Conservation (phyloP, 2,113 vertebrate species). For the Meriones unguiculatus region DNA sequence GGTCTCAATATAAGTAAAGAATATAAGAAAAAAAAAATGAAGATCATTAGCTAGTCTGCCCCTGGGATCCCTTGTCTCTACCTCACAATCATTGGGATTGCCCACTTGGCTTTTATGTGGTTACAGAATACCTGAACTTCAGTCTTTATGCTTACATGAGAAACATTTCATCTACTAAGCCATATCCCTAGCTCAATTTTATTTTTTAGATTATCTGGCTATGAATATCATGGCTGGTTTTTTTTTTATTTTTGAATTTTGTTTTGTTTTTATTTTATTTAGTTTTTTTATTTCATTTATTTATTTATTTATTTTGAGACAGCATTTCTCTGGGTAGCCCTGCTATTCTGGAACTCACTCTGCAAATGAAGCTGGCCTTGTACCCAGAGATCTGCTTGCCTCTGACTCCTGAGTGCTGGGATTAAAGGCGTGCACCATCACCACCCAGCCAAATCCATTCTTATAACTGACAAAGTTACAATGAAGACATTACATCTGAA, state of each 20-base stretch:
- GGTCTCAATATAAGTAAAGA: too few relatives aligned
- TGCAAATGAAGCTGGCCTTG: not conserved
- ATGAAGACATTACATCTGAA: not conserved
- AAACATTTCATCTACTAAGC: not conserved
- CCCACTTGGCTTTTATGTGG: not conserved
- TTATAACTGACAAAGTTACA: not conserved
- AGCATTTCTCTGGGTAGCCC: not conserved
- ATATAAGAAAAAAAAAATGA: too few relatives aligned
- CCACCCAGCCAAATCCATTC: not conserved
- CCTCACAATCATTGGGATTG: not conserved
- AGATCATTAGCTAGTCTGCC: too few relatives aligned
- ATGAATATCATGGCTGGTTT: not conserved
- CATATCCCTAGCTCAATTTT: not conserved
- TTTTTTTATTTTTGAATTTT: not conserved
- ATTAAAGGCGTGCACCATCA: not conserved
- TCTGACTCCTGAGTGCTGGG: not conserved
- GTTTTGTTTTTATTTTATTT: not conserved
- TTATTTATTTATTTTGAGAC: not conserved
- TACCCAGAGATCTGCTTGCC: not conserved
- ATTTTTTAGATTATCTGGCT: not conserved
- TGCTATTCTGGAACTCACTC: not conserved
- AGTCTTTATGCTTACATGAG: not conserved
- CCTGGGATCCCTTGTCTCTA: not conserved
- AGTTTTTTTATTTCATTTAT: not conserved
- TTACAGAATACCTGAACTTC: not conserved